Base-by-base conservation (phyloP, 2,888 invertebrate species). In the Zygothrica quintamaculata region DNA sequence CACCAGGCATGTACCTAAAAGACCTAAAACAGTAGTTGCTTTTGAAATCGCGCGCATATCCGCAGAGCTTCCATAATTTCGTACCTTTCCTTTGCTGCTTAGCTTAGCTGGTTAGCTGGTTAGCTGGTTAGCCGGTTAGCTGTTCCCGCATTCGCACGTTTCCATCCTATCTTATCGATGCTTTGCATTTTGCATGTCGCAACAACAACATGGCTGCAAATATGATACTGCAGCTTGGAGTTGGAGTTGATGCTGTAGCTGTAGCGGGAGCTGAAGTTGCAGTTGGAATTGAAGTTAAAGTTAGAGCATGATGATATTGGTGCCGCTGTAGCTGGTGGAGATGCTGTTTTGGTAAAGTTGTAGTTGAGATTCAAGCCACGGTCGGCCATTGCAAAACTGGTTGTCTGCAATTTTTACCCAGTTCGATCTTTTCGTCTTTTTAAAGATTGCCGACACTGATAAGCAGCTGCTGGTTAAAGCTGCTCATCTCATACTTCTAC, bases 401-500 rank as follows among this genome's bases (percentile, higher is more conserved):
- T 71, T 81, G 67, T 61, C 64, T 22, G 18, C 77, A 66, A 62
- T 60, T 67, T 61, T 58, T 59, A 52, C 53, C 47, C 66, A 60
- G 73, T 77, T 74, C 62, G 66, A 67, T 81, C 18, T 22, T 75
- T 76, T 59, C 64, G 65, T 69, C 73, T 89, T 90, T 90, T 90
- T 88, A 88, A 84, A 91, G 91, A 91, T 91, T 85, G 90, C 91
- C 91, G 91, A 89, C 90, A 50, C 69, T 84, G 91, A 91, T 91
- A 90, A 90, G 84, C 77, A 77, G 79, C 77, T 69, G 72, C 44
- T 44, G 51, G 42, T 56, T 22, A 3, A 47, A 59, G 68, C 64
- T 53, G 46, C 52, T 25, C 68, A 46, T 58, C 44, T 58, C 33
- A 25, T 59, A 39, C 52, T 12, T 5, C 3, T 22, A 22, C 18